Conservation (phyloP, 2,113 vertebrate genomes). For the Chauna torquata region DNA sequence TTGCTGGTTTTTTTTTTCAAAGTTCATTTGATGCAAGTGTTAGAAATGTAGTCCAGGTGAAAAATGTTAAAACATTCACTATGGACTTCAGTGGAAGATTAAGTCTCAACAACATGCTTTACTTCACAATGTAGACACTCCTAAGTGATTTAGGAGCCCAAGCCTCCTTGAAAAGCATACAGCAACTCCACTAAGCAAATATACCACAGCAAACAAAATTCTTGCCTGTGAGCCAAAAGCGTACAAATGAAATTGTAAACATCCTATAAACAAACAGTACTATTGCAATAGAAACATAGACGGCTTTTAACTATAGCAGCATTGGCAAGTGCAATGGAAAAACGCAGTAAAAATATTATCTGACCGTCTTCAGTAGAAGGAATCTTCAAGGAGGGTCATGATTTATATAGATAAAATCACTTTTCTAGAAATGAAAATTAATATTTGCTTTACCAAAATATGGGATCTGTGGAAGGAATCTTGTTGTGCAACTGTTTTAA, state of each 20-base stretch:
- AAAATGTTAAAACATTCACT: background rate
- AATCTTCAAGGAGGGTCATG: background rate
- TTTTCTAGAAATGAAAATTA: background rate
- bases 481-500: background rate
- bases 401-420: background rate
- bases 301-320: background rate
- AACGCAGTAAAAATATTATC: background rate
- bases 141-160: background rate
- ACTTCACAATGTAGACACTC: background rate
- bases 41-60: background rate
- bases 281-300: background rate
- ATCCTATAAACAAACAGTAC: background rate
- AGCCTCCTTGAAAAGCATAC: background rate
- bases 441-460: background rate
- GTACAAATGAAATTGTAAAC: background rate
- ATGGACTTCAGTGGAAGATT: background rate
- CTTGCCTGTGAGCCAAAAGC: background rate
- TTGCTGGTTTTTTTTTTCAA: background rate
- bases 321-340: background rate
- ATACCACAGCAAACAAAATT: background rate
- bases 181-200: background rate
- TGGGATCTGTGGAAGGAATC: background rate
- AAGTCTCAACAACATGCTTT: background rate
- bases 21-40: background rate
- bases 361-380: background rate